Evolutionary conservation across 2,888 invertebrate genomes (phyloP), one percentile per base, ranked within the genome.

Genomic region (Frankliniella intonsa): DNA sequence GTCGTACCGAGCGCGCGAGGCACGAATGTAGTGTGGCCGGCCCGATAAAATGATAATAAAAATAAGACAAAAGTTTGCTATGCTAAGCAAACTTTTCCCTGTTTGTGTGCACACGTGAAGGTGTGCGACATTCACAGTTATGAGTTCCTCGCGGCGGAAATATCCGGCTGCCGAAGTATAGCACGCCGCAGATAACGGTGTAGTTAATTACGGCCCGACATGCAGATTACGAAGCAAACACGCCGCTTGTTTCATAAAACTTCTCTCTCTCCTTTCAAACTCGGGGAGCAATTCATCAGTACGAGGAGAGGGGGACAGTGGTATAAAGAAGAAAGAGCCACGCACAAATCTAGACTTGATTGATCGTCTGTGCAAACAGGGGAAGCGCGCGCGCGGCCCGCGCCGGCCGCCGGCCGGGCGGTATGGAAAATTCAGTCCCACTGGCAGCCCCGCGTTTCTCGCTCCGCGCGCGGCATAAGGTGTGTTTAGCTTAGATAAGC

Each of bases 261-360:
- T 76, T 76, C 25, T 76, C 22, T 76, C 69, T 76, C 25, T 76
- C 69, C 69, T 76, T 76, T 76, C 22, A 76, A 76, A 76, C 69
- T 76, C 25, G 69, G 25, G 25, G 19, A 76, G 69, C 69, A 25
- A 76, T 76, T 76, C 69, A 76, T 76, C 69, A 76, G 55, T 38
- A 5, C 55, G 55, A 55, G 19, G 55, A 14, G 55, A 14, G 69
- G 25, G 22, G 22, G 69, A 69, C 22, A 69, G 22, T 22, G 69
- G 22, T 7, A 11, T 10, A 22, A 22, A n/a, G 69, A 22, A 25
- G 22, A 8, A 62, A n/a, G 14, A 62, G 62, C 62, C 62, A 14
- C 62, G 62, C 17, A n/a, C 69, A 76, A 76, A 76, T 76, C 69
- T 76, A 76, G 22, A n/a, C 69, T 11, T 76, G 69, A 76, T 76